Percentiles rank a stretch among this genome's conserved stretches.
Conservation (phyloP, 1,140 invertebrate genomes). For the Drosophila ercepeae region DNA sequence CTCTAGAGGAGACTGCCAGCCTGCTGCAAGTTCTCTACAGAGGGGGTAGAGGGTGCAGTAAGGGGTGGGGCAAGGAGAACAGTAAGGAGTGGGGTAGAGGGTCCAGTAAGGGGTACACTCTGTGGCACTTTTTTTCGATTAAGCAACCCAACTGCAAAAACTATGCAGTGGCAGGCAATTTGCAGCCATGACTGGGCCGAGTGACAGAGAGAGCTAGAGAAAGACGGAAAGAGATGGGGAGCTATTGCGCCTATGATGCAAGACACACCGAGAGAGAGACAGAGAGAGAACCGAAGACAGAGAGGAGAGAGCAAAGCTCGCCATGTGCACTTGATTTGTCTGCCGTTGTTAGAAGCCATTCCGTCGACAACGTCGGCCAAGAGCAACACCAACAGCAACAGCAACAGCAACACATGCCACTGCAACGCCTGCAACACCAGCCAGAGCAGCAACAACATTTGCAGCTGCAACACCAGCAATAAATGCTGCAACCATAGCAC, state of each 20-base stretch:
- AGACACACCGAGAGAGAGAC: constrained; percentile 5
- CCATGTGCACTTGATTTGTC: constrained; percentile 53
- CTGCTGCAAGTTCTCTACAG: constrained; percentile 18
- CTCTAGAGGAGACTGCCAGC: constrained; percentile 43
- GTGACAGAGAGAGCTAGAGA: background rate
- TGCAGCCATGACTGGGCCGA: constrained; percentile 2
- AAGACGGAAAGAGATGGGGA: background rate
- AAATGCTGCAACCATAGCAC: constrained; percentile 19
- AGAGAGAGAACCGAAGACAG: background rate
- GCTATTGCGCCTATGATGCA: constrained; percentile 33
- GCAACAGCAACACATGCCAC: constrained; percentile 51
- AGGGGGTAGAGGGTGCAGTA: background rate
- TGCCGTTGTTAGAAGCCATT: constrained; percentile 53
- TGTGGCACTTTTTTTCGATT: constrained; percentile 7
- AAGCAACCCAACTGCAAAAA: constrained; percentile 30
- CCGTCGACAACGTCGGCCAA: constrained; percentile 36
- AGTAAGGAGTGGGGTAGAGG: background rate
- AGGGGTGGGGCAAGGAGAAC: background rate
- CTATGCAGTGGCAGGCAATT: constrained; percentile 26
- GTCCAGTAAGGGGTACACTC: background rate
- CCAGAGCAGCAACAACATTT: constrained; percentile 58
- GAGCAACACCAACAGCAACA: constrained; percentile 52
- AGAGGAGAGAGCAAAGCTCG: constrained; percentile 16
- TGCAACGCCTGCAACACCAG: background rate
- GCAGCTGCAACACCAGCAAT: background rate